Base-by-base conservation (phyloP, 2,113 vertebrate genomes). In the Sturnus vulgaris region DNA sequence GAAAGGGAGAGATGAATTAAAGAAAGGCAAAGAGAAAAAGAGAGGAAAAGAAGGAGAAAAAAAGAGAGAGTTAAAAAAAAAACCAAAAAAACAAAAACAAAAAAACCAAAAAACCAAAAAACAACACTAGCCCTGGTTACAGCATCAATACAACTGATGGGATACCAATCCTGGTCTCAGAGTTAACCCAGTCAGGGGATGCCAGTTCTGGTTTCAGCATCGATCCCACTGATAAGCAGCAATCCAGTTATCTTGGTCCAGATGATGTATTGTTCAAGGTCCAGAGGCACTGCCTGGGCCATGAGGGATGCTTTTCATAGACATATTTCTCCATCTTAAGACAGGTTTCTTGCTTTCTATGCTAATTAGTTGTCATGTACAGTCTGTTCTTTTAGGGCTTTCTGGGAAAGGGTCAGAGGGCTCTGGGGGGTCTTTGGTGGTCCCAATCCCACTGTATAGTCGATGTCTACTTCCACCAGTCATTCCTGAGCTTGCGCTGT, bases 201-300 rank as follows among this genome's bases (percentile, higher is more conserved):
- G 24, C 11, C 8, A 18, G 18, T 57, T 71, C 37, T 88, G 31
- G 12, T 65, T 72, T 42, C 50, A 35, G 37, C 37, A 27, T 23
- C 0, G 0, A 37, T 37, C 17, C 12, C 42, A 4, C 4, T 12
- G 5, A 52, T 52, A 73, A 65, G 12, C 5, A 5, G 12, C 7
- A 20, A 39, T 52, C 23, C 44, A 52, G 8, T 19, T n/a, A 10
- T 12, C 8, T 28, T 37, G 7, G 23, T 59, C 33, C 46, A 20
- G 33, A 9, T 65, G 37, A 57, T 27, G 15, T 50, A 35, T 19
- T 33, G 9, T 37, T 35, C 4, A 14, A 15, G 27, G 25, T 57
- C 12, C 15, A 31, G 31, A 7, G 23, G 1, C 11, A 44, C 35
- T 56, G 7, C 31, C 8, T 28, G 22, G 35, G 8, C 14, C 50